Evolutionary conservation across 2,888 invertebrate genomes (phyloP).

Genomic region (Drosophila neutralis): DNA sequence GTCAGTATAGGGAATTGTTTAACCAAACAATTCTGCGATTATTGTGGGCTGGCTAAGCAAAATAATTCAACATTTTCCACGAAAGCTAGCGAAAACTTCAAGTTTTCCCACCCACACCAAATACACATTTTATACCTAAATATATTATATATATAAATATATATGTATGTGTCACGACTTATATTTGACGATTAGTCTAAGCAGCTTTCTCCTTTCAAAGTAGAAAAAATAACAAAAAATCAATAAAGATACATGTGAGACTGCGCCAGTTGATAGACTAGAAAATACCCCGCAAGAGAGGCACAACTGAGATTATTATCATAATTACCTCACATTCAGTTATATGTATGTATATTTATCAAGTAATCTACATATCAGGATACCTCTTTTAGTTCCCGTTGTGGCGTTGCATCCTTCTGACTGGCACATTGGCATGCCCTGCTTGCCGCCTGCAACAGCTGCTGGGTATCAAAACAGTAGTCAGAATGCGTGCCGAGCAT

Average conservation of each 20-base stretch:
- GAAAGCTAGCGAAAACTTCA: not conserved
- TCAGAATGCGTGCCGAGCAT: conserved; percentile 31
- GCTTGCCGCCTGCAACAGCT: not conserved
- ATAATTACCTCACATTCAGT: not conserved
- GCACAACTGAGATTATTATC: not conserved
- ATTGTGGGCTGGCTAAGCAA: not conserved
- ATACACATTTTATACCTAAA: not conserved
- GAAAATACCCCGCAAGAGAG: not conserved
- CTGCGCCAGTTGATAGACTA: not conserved
- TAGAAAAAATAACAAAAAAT: conserved; percentile 23
- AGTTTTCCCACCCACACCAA: not conserved
- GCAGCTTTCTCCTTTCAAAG: conserved; percentile 39
- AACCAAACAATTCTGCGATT: not conserved
- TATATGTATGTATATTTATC: not conserved
- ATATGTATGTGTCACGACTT: conserved; percentile 14
- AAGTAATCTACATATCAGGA: not conserved
- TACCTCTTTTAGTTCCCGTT: not conserved
- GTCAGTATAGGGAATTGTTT: not conserved
- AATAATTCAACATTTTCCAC: not conserved
- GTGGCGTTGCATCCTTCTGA: too few species aligned
- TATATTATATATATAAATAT: not conserved
- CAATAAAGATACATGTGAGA: conserved; percentile 13
- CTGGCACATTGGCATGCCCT: not conserved
- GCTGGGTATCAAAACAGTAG: conserved; percentile 21
- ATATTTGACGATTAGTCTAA: conserved; percentile 27